Base-by-base conservation (phyloP, 1,140 invertebrate genomes). In the Metopolophium dirhodum region DNA sequence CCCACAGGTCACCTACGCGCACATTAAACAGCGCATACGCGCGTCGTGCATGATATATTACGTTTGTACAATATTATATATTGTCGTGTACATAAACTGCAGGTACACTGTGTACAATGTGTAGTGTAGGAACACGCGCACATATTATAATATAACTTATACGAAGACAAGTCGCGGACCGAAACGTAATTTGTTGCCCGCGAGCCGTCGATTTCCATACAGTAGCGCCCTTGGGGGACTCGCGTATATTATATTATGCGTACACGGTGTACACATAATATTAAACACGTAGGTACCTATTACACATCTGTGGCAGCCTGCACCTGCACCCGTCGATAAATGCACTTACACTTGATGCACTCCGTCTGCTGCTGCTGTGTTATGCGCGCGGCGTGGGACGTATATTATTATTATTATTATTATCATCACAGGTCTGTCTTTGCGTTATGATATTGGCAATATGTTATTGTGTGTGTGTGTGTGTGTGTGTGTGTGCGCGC, bases 151-250 rank as follows among this genome's bases (percentile, higher is more conserved):
- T 77, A 77, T 77, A 77, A 14, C 30, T 77, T 77, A 41, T 41
- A 77, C 61, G 14, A 77, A 30, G 61, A 77, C 61, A n/a, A 77
- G 61, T 77, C 61, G 30, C n/a, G 30, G 61, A 77, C 14, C 61
- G 30, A 77, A 77, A 77, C 61, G 30, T 77, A n/a, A 77, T 77
- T 77, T 77, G 30, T n/a, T 77, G 61, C 61, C 61, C 61, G 61
- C n/a, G 61, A n/a, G 61, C 61, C n/a, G 61, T 77, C n/a, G 61
- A 77, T 77, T 77, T 77, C 61, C 61, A 35, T 77, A 77, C 61
- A 77, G 61, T 77, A 77, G 61, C 61, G 61, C 61, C 61, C 61
- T 77, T 77, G 61, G 61, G 61, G 30, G 61, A 77, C 61, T 77
- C 61, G 18, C n/a, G 61, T 77, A 18, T 77, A 18, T 68, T n/a